A percentile compares a stretch with the other conserved stretches of the same genome.
phyloP scores from a whole-genome alignment of 2,888 invertebrate genomes.

The Scrobipalpa costella region DNA sequence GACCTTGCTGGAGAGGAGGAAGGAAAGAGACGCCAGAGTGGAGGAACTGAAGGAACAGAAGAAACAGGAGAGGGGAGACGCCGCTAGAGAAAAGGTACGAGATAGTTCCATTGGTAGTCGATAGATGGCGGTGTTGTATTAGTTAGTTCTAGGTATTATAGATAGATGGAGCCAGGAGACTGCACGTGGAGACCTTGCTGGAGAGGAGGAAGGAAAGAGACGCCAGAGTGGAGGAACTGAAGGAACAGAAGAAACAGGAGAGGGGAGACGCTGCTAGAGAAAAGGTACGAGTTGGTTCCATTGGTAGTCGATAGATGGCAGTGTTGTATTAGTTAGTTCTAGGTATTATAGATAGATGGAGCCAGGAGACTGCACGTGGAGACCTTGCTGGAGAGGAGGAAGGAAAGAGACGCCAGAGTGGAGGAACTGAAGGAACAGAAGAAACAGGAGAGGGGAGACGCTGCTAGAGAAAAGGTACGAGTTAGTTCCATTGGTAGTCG shows the following conservation, averaged over 20 bases:
- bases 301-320: no score
- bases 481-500: not conserved
- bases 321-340: no score
- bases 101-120: not conserved
- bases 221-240: conserved; percentile 86
- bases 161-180: conserved; percentile 93
- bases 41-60: conserved; percentile 80
- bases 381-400: conserved; percentile 88
- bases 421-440: conserved; percentile 80
- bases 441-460: conserved; percentile 57
- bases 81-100: conserved; percentile 42
- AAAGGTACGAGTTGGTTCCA: not conserved
- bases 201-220: conserved; percentile 90
- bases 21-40: conserved; percentile 91
- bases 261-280: conserved; percentile 52
- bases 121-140: no score
- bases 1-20: conserved; percentile 88
- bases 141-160: no score
- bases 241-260: conserved; percentile 71
- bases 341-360: no score
- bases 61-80: conserved; percentile 57
- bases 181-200: conserved; percentile 87
- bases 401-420: conserved; percentile 91
- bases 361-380: conserved; percentile 89
- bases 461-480: conserved; percentile 42